Base-by-base conservation (phyloP, 2,113 vertebrate species). In the Myiozetetes cayanensis region DNA sequence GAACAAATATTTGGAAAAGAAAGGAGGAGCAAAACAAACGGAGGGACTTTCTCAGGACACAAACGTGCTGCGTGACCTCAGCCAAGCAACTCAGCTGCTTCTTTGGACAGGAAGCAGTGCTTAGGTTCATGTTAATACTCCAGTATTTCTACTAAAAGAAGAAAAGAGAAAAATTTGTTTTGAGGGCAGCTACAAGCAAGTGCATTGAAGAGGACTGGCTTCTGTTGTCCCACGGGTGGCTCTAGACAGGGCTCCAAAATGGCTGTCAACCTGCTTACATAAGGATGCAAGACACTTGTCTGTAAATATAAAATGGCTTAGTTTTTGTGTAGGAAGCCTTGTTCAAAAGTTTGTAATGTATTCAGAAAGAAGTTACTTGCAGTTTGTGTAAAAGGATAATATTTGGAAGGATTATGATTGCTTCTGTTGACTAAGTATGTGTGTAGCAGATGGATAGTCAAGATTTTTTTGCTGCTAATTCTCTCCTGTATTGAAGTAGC, bases 1-100 rank as follows among this genome's bases (percentile, higher is more conserved):
- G 43, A 76, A 30, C 78, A 90, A 94, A 86, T 93, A 70, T 47
- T 94, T 93, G 79, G n/a, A 84, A 55, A 91, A 58, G 67, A 62
- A 85, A 15, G 67, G 61, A 70, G 55, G 39, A 24, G 79, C 53
- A 75, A 72, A 85, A 75, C 55, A 67, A 79, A 37, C 20, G 13
- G 56, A 59, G 27, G 28, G 44, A 72, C 55, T 80, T 81, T 28
- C 21, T 74, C 6, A 31, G 70, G n/a, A 25, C 43, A 46, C 30
- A 80, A 19, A 90, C 33, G 50, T 71, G 17, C 71, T 50, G 20
- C 31, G 43, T 84, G 76, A 74, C 75, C 63, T 92, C 58, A 73
- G 24, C 80, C 58, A 58, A 84, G 61, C 67, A 79, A 35, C 23
- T 79, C 2, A 2, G 31, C 12, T 2, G 1, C 41, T 43, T 13